Evolutionary conservation across 64 coral and sea anemone genomes (phyloP).

Genomic region (Porites lutea): DNA sequence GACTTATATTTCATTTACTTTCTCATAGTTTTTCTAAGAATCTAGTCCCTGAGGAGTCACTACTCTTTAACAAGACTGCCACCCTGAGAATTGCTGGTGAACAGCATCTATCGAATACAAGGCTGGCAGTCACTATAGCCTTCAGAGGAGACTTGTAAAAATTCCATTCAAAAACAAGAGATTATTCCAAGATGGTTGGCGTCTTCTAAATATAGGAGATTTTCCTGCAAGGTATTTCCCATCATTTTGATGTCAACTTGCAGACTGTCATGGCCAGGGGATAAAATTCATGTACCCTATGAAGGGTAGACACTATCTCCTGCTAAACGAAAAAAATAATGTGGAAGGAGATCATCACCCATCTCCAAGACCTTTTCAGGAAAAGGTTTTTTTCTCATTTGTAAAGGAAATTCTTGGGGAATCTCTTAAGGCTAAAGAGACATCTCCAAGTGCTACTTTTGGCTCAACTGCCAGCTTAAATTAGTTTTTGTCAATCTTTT

Average conservation of each 20-base stretch:
- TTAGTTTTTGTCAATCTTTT: no score
- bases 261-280: constrained; percentile 1
- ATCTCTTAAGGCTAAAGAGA: no score
- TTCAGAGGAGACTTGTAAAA: constrained; percentile 40
- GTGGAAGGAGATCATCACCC: background rate
- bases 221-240: constrained; percentile 40
- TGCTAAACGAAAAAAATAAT: constrained; percentile 22
- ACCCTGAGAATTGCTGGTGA: constrained; percentile 5
- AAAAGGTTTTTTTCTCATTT: constrained; percentile 44
- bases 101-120: constrained; percentile 10
- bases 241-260: background rate
- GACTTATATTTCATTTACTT: background rate
- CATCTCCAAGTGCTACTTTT: no score
- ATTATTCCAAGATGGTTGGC: background rate
- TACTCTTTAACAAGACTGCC: background rate
- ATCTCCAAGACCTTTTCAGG: constrained; percentile 51
- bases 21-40: background rate
- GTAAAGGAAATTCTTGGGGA: constrained; percentile 40
- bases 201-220: background rate
- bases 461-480: no score
- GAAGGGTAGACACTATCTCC: constrained; percentile 1
- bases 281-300: constrained; percentile 23
- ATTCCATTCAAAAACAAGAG: background rate
- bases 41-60: background rate
- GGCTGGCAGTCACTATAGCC: constrained; percentile 12